phyloP scores from a whole-genome alignment of 2,888 invertebrate species.

The Drosophila mimica region DNA sequence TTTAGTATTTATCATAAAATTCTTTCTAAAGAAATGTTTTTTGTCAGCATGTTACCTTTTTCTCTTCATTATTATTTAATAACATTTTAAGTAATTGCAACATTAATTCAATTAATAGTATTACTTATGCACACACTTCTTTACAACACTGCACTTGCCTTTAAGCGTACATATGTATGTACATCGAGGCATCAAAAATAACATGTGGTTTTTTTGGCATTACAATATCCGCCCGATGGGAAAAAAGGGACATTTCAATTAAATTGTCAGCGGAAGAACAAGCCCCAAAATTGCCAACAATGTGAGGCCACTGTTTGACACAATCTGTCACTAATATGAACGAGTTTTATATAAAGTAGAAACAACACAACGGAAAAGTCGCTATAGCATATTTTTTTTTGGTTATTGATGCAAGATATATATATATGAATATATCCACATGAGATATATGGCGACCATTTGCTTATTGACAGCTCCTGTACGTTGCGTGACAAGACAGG shows the following conservation, averaged over 20 bases:
- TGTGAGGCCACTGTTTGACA: constrained; percentile 36
- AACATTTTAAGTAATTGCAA: too few relatives aligned
- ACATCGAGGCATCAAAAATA: not conserved
- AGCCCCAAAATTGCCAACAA: constrained; percentile 50
- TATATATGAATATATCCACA: constrained; percentile 13
- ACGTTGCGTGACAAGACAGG: constrained; percentile 58
- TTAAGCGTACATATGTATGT: not conserved
- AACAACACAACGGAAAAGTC: constrained; percentile 10
- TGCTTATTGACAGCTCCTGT: constrained; percentile 68
- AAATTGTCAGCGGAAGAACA: constrained; percentile 56
- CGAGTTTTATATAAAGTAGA: constrained; percentile 44
- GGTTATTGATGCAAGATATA: constrained; percentile 25
- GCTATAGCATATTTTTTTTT: constrained; percentile 8
- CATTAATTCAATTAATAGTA: not conserved
- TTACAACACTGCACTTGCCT: not conserved
- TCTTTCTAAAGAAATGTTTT: not conserved
- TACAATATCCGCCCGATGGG: not conserved
- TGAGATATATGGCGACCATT: constrained; percentile 68
- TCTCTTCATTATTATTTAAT: constrained; percentile 3
- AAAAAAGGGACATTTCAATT: constrained; percentile 55
- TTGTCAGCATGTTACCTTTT: too few relatives aligned
- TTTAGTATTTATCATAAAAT: not conserved
- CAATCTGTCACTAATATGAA: constrained; percentile 55
- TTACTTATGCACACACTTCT: not conserved
- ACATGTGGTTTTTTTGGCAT: constrained; percentile 5